Percentiles rank a stretch among this genome's conserved stretches.
phyloP scores from a whole-genome alignment of 2,797 vertebrate species.

The Pyrocephalus nanus region DNA sequence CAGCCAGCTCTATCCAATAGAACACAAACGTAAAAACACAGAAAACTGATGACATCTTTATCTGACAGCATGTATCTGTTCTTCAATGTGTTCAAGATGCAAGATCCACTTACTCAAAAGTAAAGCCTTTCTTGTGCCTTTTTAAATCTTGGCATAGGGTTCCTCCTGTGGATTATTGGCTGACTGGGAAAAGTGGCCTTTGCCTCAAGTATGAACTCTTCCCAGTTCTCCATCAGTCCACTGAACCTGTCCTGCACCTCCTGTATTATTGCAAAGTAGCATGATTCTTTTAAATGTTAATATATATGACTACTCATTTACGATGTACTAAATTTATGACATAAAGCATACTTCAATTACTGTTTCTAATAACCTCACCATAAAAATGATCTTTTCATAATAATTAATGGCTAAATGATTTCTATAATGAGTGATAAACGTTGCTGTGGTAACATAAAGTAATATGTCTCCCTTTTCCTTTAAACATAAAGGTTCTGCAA shows the following conservation, averaged over 20 bases:
- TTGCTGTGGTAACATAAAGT: neutral
- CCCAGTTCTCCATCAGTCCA: neutral
- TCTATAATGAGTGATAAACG: neutral
- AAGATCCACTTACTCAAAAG: neutral
- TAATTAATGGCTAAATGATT: slow-evolving; percentile 24
- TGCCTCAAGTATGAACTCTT: neutral
- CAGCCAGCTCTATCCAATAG: neutral
- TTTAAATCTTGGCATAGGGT: neutral
- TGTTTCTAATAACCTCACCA: neutral
- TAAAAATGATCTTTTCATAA: neutral
- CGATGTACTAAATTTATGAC: neutral
- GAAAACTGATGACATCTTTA: neutral
- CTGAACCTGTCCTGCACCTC: neutral
- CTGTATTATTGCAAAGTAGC: neutral
- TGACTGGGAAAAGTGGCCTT: neutral
- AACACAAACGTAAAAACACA: neutral
- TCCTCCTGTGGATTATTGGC: neutral
- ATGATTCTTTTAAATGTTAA: slow-evolving; percentile 22
- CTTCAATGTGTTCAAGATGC: neutral
- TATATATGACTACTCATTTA: neutral
- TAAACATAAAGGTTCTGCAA: neutral
- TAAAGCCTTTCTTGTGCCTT: neutral
- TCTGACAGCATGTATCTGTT: neutral
- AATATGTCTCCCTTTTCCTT: neutral
- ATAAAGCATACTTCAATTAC: neutral